Evolutionary conservation across 2,113 vertebrate species (phyloP).

Genomic region (Campylorhamphus procurvoides): DNA sequence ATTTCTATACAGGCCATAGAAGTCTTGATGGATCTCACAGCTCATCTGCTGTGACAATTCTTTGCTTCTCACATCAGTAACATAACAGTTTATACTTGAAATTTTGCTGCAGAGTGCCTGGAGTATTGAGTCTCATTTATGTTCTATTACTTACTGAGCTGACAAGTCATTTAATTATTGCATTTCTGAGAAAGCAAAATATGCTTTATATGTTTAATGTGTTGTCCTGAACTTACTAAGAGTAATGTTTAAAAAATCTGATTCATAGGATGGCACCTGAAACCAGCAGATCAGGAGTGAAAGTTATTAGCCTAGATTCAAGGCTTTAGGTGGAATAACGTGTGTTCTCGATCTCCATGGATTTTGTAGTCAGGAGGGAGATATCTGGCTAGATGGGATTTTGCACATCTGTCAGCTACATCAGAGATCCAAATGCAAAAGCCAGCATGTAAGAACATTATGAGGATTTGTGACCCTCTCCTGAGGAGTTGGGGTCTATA

Average conservation of each 20-base stretch:
- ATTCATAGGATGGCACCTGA: not conserved
- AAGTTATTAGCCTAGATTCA: slow-evolving; percentile 3
- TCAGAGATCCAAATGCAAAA: slow-evolving; percentile 59
- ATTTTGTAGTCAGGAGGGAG: slow-evolving; percentile 6
- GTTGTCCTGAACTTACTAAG: not conserved
- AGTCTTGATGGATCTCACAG: not conserved
- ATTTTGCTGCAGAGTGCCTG: not conserved
- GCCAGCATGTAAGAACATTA: slow-evolving; percentile 56
- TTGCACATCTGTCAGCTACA: slow-evolving; percentile 66
- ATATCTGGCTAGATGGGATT: slow-evolving; percentile 54
- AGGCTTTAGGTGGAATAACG: not conserved
- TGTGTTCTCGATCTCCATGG: not conserved
- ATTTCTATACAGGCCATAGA: not conserved
- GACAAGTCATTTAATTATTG: not conserved
- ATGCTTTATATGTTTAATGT: not conserved
- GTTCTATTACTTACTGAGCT: not conserved
- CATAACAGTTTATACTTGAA: not conserved
- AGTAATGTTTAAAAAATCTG: not conserved
- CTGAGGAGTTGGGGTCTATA: slow-evolving; percentile 41
- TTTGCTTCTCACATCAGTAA: not conserved
- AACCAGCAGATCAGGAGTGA: not conserved
- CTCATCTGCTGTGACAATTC: not conserved
- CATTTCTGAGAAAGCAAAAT: not conserved
- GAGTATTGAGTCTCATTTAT: not conserved
- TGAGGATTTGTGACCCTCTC: slow-evolving; percentile 55